phyloP scores from a whole-genome alignment of 2,797 vertebrate species.

The Sphenopsis melanotis region DNA sequence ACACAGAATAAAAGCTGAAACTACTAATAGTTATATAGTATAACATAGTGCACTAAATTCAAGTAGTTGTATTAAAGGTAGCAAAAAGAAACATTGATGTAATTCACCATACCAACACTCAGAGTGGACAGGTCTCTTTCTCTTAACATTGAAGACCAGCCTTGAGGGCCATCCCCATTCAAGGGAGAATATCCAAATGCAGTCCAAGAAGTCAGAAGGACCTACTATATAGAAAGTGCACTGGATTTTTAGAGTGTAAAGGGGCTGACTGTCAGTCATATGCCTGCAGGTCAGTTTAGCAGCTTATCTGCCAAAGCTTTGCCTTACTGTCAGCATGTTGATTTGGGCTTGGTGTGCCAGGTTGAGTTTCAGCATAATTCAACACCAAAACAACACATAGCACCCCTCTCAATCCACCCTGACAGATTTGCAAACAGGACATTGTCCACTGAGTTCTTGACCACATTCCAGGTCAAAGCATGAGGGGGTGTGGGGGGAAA shows the following conservation, averaged over 20 bases:
- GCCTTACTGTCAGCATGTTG: background rate
- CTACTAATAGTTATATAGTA: background rate
- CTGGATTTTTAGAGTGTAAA: background rate
- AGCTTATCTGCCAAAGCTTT: background rate
- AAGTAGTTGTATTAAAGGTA: background rate
- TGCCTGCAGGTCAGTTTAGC: background rate
- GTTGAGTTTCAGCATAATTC: background rate
- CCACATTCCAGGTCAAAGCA: background rate
- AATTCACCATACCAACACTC: background rate
- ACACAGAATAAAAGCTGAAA: background rate
- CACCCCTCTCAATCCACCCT: background rate
- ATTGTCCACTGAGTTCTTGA: background rate
- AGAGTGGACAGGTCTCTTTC: background rate
- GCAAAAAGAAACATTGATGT: background rate
- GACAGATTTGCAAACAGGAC: background rate
- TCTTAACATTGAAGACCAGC: background rate
- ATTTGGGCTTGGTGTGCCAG: background rate
- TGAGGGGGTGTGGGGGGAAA: accelerated
- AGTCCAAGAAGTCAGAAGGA: background rate
- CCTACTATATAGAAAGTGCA: background rate
- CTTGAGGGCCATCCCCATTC: background rate
- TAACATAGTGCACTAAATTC: background rate
- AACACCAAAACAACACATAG: background rate
- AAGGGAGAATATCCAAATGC: background rate
- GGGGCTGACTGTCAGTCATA: background rate